Conservation (phyloP, 30 jellyfish, hydroid and myxozoan genomes). For the Aurelia sp. region DNA sequence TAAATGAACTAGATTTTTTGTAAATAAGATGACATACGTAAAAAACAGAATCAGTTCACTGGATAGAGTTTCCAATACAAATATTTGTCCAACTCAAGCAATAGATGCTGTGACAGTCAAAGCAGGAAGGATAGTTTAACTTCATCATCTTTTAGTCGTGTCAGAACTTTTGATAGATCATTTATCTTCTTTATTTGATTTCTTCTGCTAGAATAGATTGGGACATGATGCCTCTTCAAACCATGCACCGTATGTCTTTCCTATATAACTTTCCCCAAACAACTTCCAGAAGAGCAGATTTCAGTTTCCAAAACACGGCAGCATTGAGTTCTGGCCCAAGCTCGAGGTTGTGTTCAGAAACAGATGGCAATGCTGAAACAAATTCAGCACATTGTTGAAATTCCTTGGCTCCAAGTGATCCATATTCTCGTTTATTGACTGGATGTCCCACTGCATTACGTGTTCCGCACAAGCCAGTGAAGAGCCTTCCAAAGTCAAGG, state of each 20-base stretch:
- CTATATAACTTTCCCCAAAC: conserved; percentile 40
- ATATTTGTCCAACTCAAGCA: too few species aligned
- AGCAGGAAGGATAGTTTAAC: conserved; percentile 24
- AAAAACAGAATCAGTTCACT: too few species aligned
- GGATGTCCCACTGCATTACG: not conserved
- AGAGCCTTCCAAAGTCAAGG: conserved; percentile 17
- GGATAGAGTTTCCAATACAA: too few species aligned
- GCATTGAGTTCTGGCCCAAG: not conserved
- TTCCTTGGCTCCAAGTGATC: conserved; percentile 11
- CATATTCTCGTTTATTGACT: conserved; percentile 4
- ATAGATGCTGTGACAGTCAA: not conserved
- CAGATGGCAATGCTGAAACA: conserved; percentile 35
- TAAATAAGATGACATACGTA: too few species aligned
- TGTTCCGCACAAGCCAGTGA: conserved; percentile 8
- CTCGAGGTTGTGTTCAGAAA: conserved; percentile 3
- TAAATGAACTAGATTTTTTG: too few species aligned
- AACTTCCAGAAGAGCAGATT: conserved; percentile 25
- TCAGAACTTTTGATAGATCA: conserved; percentile 13
- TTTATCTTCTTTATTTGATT: conserved; percentile 16
- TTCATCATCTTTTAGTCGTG: conserved; percentile 27
- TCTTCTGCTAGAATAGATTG: conserved; percentile 23
- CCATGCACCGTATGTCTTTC: conserved; percentile 18
- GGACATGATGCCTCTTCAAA: conserved; percentile 39
- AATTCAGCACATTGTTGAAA: conserved; percentile 17
- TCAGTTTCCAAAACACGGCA: conserved; percentile 23